These are phyloP conservation scores for Semnornis frantzii DNA, from an alignment of 2,113 vertebrate species.

Conservation along the genomic window DNA sequence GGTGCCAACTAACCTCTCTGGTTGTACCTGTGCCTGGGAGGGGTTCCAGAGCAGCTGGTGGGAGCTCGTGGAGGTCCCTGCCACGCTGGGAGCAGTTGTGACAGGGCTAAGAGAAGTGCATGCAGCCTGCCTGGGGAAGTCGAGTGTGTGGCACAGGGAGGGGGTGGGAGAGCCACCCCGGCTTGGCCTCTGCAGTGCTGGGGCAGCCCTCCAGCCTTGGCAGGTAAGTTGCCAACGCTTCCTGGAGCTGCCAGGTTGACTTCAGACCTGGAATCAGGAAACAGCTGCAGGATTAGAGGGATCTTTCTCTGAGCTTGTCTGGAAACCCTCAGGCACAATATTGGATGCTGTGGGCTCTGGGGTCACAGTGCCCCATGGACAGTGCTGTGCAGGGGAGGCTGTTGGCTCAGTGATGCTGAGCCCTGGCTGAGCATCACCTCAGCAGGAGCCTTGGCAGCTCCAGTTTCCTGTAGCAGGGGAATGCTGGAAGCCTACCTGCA, in stretches of 20 bases:
- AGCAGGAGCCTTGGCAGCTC: neutral
- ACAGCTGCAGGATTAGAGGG: neutral
- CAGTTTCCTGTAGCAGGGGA: neutral
- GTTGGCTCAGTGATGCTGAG: rapidly evolving
- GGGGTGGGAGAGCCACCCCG: neutral
- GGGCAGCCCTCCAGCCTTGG: neutral
- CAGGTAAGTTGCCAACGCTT: neutral
- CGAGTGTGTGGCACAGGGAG: neutral
- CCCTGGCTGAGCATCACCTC: neutral
- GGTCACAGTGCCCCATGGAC: rapidly evolving
- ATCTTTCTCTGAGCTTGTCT: neutral
- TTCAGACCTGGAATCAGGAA: neutral
- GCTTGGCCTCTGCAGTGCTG: neutral
- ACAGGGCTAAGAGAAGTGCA: neutral
- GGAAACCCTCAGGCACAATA: neutral
- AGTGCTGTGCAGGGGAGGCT: neutral
- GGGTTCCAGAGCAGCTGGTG: neutral
- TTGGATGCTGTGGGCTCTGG: rapidly evolving
- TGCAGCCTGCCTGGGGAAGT: neutral
- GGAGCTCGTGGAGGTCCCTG: neutral
- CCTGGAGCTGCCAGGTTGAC: neutral
- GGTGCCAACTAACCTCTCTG: neutral
- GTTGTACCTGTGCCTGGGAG: neutral
- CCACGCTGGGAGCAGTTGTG: neutral
- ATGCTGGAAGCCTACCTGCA: neutral